phyloP scores from a whole-genome alignment of 2,888 invertebrate species.

The Cosmorhoe ocellata region DNA sequence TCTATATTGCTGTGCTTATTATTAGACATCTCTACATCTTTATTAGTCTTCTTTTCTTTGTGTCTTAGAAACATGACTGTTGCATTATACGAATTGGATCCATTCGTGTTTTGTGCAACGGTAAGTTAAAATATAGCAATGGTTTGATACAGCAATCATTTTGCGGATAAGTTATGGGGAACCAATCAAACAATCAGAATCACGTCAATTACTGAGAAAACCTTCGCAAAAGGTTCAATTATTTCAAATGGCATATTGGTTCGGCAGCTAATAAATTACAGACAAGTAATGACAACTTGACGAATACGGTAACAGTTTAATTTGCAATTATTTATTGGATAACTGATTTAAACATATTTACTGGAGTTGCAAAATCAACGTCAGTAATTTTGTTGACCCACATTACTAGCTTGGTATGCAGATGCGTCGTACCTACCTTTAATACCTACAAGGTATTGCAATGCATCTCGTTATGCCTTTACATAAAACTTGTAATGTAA shows the following conservation, averaged over 20 bases:
- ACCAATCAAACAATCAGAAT: constrained; percentile 15
- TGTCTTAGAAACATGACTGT: too few species aligned
- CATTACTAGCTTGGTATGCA: constrained; percentile 27
- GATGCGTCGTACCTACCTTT: constrained; percentile 25
- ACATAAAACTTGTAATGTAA: constrained; percentile 23
- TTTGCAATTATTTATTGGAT: constrained; percentile 25
- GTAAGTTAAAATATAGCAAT: too few species aligned
- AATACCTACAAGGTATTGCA: constrained; percentile 28
- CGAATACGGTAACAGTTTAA: constrained; percentile 28
- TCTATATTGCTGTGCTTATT: constrained; percentile 1
- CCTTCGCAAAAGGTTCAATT: constrained; percentile 28
- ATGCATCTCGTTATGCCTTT: constrained; percentile 27
- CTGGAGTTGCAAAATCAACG: constrained; percentile 25
- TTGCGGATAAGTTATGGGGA: constrained; percentile 4
- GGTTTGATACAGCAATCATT: constrained; percentile 2
- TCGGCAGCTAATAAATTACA: constrained; percentile 25
- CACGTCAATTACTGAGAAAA: constrained; percentile 19
- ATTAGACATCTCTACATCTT: not conserved
- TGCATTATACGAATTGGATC: too few species aligned
- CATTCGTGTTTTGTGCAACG: too few species aligned
- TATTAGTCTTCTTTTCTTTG: not conserved
- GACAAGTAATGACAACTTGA: constrained; percentile 23
- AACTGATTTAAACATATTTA: constrained; percentile 26
- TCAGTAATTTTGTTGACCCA: constrained; percentile 31
- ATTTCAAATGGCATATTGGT: constrained; percentile 35